Conservation (phyloP, 2,113 vertebrate genomes). For the Percopsis transmontana region DNA sequence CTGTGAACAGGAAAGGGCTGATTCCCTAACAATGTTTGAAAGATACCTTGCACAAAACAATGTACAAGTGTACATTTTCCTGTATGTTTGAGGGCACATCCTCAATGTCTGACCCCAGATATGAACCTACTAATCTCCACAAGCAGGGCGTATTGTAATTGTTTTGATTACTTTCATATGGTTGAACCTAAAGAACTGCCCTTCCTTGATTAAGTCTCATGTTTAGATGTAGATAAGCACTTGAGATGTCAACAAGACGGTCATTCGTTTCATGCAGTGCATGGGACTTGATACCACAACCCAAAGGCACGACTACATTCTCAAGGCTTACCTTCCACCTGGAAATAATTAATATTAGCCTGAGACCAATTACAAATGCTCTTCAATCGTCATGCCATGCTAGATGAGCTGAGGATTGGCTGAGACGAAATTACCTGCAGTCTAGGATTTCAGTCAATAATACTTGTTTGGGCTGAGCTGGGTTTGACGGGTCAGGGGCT, state of each 20-base stretch:
- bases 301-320: neutral
- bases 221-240: conserved; percentile 19
- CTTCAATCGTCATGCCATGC: conserved; percentile 57
- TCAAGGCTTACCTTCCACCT: conserved; percentile 49
- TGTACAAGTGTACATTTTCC: conserved; percentile 23
- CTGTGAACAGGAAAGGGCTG: conserved; percentile 62
- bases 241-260: neutral
- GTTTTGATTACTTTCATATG: conserved; percentile 30
- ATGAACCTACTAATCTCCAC: conserved; percentile 3
- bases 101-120: conserved; percentile 10
- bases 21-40: conserved; percentile 57
- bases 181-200: neutral
- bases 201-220: conserved; percentile 12
- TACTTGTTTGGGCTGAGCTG: conserved; percentile 30
- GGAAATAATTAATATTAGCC: conserved; percentile 63
- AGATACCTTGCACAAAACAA: conserved; percentile 24
- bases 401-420: conserved; percentile 45
- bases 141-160: neutral
- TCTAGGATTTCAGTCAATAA: conserved; percentile 39
- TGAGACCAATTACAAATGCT: conserved; percentile 53
- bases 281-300: neutral
- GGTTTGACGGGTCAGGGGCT: conserved; percentile 16
- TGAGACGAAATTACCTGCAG: conserved; percentile 52
- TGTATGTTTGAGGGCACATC: conserved; percentile 27
- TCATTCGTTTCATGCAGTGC: neutral